Evolutionary conservation across 2,113 vertebrate genomes (phyloP), one percentile per base, ranked within the genome.

Genomic region (Sylvicapra grimmia): DNA sequence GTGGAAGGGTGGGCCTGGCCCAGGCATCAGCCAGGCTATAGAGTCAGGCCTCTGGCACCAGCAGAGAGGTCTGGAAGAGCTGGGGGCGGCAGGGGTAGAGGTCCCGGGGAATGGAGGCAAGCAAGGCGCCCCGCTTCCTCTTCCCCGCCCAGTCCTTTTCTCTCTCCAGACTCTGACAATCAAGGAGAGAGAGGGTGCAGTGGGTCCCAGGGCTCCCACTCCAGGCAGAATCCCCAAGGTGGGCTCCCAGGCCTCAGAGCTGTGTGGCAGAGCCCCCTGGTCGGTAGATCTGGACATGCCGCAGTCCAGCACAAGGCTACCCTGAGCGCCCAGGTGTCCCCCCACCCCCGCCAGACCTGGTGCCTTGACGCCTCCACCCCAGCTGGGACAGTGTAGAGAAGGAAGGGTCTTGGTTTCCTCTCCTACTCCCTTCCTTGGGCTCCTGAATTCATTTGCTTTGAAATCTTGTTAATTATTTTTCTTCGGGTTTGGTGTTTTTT

Each of bases 321-420:
- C 96, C 56, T 5, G 16, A 85, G 89, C 96, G 89, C 97, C 98
- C 94, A 94, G 96, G 93, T 82, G 90, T 95, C 47, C 97, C 91
- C 90, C 86, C 14, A 95, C 86, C 95, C 93, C 93, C 86, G 80
- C 93, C 97, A 97, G 98, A 97, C 98, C 98, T 96, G 98, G 97
- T 98, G 98, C 98, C 98, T 98, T 98, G 97, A 97, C 0, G 15
- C 96, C 96, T 97, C 98, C 86, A 93, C 83, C 97, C 87, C 94
- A 93, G 94, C 93, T 93, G 97, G 98, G 96, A 95, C 29, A 31
- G 97, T 92, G 83, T 59, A 97, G 86, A 97, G 92, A 98, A 97
- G 96, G 97, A 98, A 98, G 96, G 98, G 97, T 98, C 98, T 96
- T 96, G 97, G 97, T 88, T 95, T 97, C 96, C 94, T 96, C 75